Evolutionary conservation across 2,113 vertebrate genomes (phyloP), one percentile per base, ranked within the genome.

Genomic region (Peromyscus californicus): DNA sequence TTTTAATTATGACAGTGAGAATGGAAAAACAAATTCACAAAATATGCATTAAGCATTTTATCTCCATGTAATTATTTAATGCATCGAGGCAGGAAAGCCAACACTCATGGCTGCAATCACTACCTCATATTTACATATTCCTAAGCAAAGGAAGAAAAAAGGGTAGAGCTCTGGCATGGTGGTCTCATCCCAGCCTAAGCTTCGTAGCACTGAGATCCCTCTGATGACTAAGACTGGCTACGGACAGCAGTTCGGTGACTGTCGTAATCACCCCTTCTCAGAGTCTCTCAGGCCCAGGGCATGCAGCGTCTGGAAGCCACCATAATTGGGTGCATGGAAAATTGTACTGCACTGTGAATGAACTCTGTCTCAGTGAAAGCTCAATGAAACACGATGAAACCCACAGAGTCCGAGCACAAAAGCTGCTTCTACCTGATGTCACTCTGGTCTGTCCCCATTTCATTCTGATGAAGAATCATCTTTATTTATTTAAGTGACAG

Each of bases 1-100:
- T 96, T 95, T 54, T 51, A 92, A 76, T 86, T 78, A 93, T 21
- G 48, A 78, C 11, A 61, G 31, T 42, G 90, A 84, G 36, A 79
- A n/a, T 22, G 51, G 87, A 54, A 75, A 92, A 92, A 80, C 7
- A 93, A 86, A 74, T 39, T 91, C 57, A 93, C 31, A 51, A 78
- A 80, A 91, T 63, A 51, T 48, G 65, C 45, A 45, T 48, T 63
- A 78, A 89, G 33, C 3, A 45, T 70, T 93, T 65, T 69, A 90
- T 72, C 65, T 89, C 42, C 10, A 9, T 45, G 29, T 19, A 90
- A 39, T 54, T 54, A 72, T 93, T 80, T 88, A 96, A 86, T 74
- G 69, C 9, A 36, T 21, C 42, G 42, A 24, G 5, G 51, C 3
- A 94, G 67, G 57, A 91, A 93, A 88, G 65, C n/a, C 91, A 84